A percentile compares a stretch with the other conserved stretches of the same genome.
Evolutionary conservation across 2,797 vertebrate species (phyloP).

Genomic region (Ctenochaetus hawaiiensis): DNA sequence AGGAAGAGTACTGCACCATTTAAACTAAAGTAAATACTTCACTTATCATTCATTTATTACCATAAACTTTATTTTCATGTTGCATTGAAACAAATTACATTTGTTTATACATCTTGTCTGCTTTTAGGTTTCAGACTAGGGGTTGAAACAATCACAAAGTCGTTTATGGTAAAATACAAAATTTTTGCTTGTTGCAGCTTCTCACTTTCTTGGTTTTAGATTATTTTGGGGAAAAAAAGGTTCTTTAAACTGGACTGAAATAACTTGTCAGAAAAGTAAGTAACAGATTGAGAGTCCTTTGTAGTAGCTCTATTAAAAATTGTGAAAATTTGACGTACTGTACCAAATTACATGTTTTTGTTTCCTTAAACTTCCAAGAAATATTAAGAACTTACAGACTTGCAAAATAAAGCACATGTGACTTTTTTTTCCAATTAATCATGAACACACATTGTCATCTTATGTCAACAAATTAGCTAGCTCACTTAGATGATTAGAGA

Average conservation of each 20-base stretch:
- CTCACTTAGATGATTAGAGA: not conserved
- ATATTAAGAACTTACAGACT: not conserved
- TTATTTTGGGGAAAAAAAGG: no score
- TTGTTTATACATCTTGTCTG: not conserved
- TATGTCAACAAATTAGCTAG: not conserved
- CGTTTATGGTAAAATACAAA: not conserved
- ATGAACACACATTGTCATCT: not conserved
- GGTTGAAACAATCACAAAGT: not conserved
- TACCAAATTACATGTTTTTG: constrained; percentile 3
- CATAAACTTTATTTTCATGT: not conserved
- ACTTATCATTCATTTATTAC: not conserved
- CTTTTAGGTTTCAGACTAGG: not conserved
- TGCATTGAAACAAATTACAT: not conserved
- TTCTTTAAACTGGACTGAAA: not conserved
- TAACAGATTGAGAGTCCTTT: not conserved
- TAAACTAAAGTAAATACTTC: not conserved
- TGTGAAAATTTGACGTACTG: not conserved
- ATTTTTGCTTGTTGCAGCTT: constrained; percentile 1
- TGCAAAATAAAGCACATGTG: not conserved
- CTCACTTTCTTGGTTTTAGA: not conserved
- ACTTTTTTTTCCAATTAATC: not conserved
- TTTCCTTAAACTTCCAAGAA: not conserved
- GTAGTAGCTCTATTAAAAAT: not conserved
- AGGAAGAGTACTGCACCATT: not conserved
- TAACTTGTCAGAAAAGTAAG: not conserved